Evolutionary conservation across 2,888 invertebrate species (phyloP), one percentile per base, ranked within the genome.

Genomic region (Torymus auratus): DNA sequence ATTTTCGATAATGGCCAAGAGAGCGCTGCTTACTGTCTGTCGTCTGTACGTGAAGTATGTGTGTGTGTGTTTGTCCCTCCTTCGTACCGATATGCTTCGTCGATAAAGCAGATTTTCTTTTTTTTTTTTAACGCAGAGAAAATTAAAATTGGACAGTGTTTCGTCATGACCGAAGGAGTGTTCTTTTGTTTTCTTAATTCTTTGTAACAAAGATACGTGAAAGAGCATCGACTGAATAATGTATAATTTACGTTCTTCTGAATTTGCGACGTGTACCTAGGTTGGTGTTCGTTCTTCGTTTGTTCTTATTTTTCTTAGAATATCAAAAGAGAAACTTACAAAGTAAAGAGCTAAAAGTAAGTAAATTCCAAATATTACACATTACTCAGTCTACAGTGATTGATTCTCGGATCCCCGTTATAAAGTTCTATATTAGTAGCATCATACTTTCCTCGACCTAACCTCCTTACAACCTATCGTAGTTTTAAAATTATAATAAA

Each of bases 401-500:
- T 50, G 28, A 60, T 70, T 70, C 62, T 70, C 53, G 28, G 70
- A 70, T 70, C 60, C 23, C 20, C 68, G 70, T 64, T 41, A 41
- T 41, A 41, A 41, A 71, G 71, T 52, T 69, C 60, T 53, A 71
- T 7, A 56, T 75, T 75, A 67, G 20, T 72, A 80, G 80, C 67
- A 76, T 80, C 71, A 67, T 73, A n/a, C 53, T 80, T 70, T 69
- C 14, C 69, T 78, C 15, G 60, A 50, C 72, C 68, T 78, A 72
- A 78, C n/a, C 74, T 78, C n/a, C 74, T 78, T 78, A 81, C n/a
- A n/a, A 73, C 20, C 64, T 78, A 78, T 53, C 15, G 62, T 23
- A 78, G 14, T 76, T 41, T 41, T 78, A 81, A 81, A 78, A 67
- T 78, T 60, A 81, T 74, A 15, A 74, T 70, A 61, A 67, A 20